Conservation (phyloP, 2,888 invertebrate species). For the Tryphoninae sp. region DNA sequence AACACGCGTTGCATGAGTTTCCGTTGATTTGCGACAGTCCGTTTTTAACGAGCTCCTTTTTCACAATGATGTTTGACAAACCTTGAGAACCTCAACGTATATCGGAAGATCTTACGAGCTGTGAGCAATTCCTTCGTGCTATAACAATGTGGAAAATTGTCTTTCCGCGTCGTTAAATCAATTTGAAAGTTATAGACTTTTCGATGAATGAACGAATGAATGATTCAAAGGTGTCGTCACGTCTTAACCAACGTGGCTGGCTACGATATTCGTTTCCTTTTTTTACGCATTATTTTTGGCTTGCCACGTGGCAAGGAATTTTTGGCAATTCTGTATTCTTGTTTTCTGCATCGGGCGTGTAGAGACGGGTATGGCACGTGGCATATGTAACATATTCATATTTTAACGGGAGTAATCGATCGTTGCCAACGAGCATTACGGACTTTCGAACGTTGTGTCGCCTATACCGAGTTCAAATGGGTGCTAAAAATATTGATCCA, state of each 20-base stretch:
- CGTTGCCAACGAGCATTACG: slow-evolving; percentile 31
- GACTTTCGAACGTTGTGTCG: slow-evolving; percentile 39
- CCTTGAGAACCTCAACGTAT: background rate
- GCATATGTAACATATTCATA: too few species aligned
- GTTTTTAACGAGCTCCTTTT: background rate
- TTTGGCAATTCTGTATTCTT: background rate
- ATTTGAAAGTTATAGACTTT: too few species aligned
- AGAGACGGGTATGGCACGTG: too few species aligned
- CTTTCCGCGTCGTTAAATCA: too few species aligned
- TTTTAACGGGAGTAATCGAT: slow-evolving; percentile 23
- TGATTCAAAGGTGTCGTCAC: too few species aligned
- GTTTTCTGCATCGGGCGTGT: background rate
- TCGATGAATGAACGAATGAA: too few species aligned
- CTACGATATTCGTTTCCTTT: background rate
- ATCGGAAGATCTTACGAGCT: background rate
- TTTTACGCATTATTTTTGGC: background rate
- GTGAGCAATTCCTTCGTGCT: too few species aligned
- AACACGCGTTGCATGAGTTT: background rate
- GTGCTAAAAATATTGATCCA: slow-evolving; percentile 67
- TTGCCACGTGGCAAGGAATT: background rate
- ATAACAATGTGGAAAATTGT: too few species aligned
- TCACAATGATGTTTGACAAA: background rate
- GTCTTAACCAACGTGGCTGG: too few species aligned
- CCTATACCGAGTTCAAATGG: slow-evolving; percentile 42
- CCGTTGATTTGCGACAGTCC: background rate